phyloP scores from a whole-genome alignment of 1,140 invertebrate species.

The Ceratina australensis region DNA sequence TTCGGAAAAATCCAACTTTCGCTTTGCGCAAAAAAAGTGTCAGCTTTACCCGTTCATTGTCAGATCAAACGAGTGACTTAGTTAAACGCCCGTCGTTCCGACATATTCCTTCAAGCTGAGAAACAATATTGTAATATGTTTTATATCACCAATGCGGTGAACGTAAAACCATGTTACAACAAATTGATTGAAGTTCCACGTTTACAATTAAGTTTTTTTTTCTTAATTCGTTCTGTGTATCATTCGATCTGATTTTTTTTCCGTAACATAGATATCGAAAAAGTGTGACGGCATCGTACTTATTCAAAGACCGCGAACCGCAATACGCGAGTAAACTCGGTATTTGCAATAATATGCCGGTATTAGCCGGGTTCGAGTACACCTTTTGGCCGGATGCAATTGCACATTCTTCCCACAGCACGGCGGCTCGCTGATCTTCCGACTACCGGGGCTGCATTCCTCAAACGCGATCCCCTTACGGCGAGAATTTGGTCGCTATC shows the following conservation, averaged over 20 bases:
- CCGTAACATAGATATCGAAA: too few species aligned
- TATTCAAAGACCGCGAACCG: background rate
- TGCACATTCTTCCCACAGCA: slow-evolving; percentile 48
- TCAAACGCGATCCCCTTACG: slow-evolving; percentile 1
- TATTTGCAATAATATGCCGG: slow-evolving; percentile 44
- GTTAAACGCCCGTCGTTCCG: background rate
- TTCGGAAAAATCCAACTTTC: background rate
- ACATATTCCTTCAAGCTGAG: background rate
- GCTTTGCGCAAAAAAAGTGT: background rate
- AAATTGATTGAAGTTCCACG: too few species aligned
- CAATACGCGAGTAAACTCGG: slow-evolving; percentile 25
- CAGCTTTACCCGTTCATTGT: background rate
- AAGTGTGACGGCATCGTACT: too few species aligned
- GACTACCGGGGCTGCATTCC: slow-evolving; percentile 35
- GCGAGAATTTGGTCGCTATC: slow-evolving; percentile 33
- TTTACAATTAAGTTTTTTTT: too few species aligned
- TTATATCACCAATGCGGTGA: too few species aligned
- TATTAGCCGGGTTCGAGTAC: slow-evolving; percentile 5
- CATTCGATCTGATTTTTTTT: too few species aligned
- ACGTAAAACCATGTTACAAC: too few species aligned
- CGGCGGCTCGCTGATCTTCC: slow-evolving; percentile 18
- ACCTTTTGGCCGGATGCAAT: slow-evolving; percentile 48
- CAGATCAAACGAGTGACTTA: background rate
- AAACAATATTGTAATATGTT: too few species aligned
- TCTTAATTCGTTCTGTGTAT: too few species aligned